Percentiles rank a stretch among this genome's conserved stretches.
Conservation (phyloP, 2,113 vertebrate species). For the Nansenia antarctica region DNA sequence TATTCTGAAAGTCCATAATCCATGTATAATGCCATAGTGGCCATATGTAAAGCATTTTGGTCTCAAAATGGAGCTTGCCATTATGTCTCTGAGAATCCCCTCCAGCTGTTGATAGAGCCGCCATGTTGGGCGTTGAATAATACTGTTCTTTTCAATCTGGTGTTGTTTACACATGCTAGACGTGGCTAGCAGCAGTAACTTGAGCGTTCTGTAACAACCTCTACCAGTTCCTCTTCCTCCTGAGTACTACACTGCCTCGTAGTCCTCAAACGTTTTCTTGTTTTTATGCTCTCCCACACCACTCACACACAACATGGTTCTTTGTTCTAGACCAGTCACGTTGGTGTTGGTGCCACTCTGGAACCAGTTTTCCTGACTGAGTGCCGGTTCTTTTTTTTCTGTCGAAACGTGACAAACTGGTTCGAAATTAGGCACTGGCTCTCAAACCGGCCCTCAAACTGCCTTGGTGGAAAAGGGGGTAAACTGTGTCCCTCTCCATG, state of each 20-base stretch:
- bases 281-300: too few species aligned
- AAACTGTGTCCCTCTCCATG: slow-evolving; percentile 7
- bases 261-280: background rate
- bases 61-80: background rate
- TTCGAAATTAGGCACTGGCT: too few species aligned
- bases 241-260: too few species aligned
- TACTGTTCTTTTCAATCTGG: background rate
- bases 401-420: too few species aligned
- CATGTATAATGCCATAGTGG: slow-evolving; percentile 7
- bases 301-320: too few species aligned
- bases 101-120: slow-evolving; percentile 16
- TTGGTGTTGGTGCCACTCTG: too few species aligned
- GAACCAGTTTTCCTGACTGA: too few species aligned
- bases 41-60: too few species aligned
- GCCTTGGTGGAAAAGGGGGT: too few species aligned
- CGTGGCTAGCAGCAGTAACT: background rate
- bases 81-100: slow-evolving; percentile 35
- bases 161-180: background rate
- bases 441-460: too few species aligned
- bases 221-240: background rate
- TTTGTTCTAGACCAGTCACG: too few species aligned
- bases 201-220: background rate
- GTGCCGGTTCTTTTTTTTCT: background rate
- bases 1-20: slow-evolving; percentile 31
- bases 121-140: background rate